Evolutionary conservation across 2,888 invertebrate species (phyloP), one percentile per base, ranked within the genome.

Genomic region (Dynastes maya): DNA sequence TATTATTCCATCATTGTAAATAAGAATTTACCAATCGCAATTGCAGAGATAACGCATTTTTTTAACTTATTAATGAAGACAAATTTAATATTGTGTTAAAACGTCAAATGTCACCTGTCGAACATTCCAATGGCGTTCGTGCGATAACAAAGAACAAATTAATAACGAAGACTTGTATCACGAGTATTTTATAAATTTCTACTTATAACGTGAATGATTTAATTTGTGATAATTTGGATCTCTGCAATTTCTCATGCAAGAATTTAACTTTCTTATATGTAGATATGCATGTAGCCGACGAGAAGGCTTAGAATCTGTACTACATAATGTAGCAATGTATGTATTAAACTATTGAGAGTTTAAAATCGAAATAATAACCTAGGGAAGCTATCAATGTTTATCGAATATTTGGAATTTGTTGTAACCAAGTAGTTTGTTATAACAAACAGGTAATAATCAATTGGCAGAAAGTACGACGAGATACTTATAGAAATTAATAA

Each of bases 51-150:
- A 11, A 13, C 55, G 22, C 63, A 32, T 63, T 63, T 63, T 63
- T 22, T 58, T 58, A 22, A 22, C 32, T 63, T 32, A 55, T 55
- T 55, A 16, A 55, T 27, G 32, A 63, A 29, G 3, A 32, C 32
- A 63, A 29, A 32, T 11, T 27, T 63, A 63, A 29, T 29, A 8
- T n/a, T 13, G 49, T 22, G 6, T 68, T 68, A 49, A 68, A 45
- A 68, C 5, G 63, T 51, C 27, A 51, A 68, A 51, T 51, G 51
- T 68, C 51, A 68, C n/a, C 29, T 37, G 49, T 68, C 49, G 51
- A 68, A 51, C 68, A 68, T 68, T 68, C 68, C 68, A 68, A 51
- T 68, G 68, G 51, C 68, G 68, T 51, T 68, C 51, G 68, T 68
- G 27, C 51, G 11, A 68, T 29, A 13, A 51, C 9, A 49, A 68